Evolutionary conservation across 2,113 vertebrate genomes (phyloP), one percentile per base, ranked within the genome.

Genomic region (Megaleporinus macrocephalus): DNA sequence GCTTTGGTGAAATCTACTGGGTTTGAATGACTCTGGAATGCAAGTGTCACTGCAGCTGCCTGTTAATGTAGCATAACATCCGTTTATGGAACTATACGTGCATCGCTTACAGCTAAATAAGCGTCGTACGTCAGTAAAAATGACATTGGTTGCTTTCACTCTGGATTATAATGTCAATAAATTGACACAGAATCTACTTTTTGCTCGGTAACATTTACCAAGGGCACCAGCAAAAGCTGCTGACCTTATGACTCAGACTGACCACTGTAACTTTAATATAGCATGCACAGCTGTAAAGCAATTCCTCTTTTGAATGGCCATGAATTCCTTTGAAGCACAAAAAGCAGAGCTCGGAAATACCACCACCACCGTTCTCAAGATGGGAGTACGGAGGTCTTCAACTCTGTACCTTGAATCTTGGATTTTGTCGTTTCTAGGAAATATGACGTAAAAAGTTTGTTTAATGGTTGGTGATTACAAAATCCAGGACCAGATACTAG

Each of bases 1-100:
- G 66, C 41, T 36, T 44, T 44, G 33, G 33, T 41, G 22, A 33
- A 70, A 70, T 70, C 1, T 68, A 2, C 29, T 68, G 65, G 29
- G 16, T 68, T 70, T 70, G 66, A 70, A 70, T n/a, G 66, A 44
- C 66, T 70, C 33, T n/a, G 10, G n/a, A n/a, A 70, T 70, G 33
- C 30, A 24, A 70, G 66, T 70, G 66, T 12, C 41, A n/a, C 20
- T 44, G 66, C 10, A 41, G 20, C 66, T 70, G 66, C 5, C 22
- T 41, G 33, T 24, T 70, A 70, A 70, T 70, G 66, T 70, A 44
- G 66, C 66, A 70, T 44, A 70, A 24, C 66, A 70, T 44, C 41
- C 66, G 24, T 44, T 70, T 41, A 24, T 36, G 36, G 36, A 44
- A 44, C 36, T 44, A 44, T 10, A 70, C 44, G 36, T 24, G 36